A percentile compares a stretch with the other conserved stretches of the same genome.
Conservation (phyloP, 2,113 vertebrate species). For the Willisornis vidua region DNA sequence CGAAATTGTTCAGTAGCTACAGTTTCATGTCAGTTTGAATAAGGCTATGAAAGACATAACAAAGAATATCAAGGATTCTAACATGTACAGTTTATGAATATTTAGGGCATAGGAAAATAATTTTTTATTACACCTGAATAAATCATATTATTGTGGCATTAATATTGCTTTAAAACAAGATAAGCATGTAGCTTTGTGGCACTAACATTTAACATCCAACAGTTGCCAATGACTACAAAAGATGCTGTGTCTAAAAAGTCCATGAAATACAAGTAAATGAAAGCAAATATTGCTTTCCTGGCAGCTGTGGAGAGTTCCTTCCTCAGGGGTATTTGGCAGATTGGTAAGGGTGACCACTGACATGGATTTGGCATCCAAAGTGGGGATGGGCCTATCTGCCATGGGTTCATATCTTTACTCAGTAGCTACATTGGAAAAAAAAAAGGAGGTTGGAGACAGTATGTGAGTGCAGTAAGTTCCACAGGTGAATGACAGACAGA, state of each 20-base stretch:
- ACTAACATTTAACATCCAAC: background rate
- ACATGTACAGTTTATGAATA: background rate
- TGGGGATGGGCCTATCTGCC: background rate
- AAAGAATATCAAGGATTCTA: background rate
- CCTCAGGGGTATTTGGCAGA: background rate
- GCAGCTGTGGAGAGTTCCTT: background rate
- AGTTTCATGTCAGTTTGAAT: background rate
- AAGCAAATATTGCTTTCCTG: background rate
- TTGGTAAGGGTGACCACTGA: background rate
- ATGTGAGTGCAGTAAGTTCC: background rate
- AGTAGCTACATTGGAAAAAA: background rate
- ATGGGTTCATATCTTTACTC: background rate
- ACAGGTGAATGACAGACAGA: background rate
- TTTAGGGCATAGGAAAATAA: background rate
- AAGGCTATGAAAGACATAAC: background rate
- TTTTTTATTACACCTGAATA: background rate
- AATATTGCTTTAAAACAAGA: background rate
- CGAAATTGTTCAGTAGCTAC: background rate
- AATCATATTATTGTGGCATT: background rate
- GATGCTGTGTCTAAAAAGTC: background rate
- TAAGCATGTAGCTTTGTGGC: background rate
- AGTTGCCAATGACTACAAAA: background rate
- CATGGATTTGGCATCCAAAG: background rate
- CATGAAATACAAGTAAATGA: background rate
- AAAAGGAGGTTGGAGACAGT: background rate